Conservation (phyloP, 64 coral and sea anemone species). For the Orbicella faveolata region DNA sequence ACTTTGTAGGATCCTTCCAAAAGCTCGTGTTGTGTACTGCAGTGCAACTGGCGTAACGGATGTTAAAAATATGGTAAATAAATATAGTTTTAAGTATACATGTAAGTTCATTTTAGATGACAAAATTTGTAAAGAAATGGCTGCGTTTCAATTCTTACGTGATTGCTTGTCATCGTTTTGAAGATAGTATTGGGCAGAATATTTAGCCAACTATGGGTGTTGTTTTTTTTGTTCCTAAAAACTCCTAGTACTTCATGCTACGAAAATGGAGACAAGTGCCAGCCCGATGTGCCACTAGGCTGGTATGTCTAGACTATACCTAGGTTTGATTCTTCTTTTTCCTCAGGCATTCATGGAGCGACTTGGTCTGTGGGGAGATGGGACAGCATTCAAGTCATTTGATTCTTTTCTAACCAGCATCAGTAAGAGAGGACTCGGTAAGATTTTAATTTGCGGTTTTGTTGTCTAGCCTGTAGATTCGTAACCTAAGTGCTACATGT, state of each 20-base stretch:
- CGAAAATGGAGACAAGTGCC: too few relatives aligned
- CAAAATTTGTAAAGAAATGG: background rate
- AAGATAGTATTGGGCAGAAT: too few relatives aligned
- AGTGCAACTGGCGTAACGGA: conserved; percentile 99
- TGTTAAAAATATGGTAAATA: conserved; percentile 96
- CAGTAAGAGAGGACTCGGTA: conserved; percentile 91
- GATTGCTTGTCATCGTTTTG: too few relatives aligned
- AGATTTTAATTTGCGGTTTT: background rate
- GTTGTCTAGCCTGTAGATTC: too few relatives aligned
- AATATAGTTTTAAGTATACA: background rate
- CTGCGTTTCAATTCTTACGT: background rate
- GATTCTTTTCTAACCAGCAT: conserved; percentile 87
- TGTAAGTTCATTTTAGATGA: background rate
- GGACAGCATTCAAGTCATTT: conserved; percentile 94
- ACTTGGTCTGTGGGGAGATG: conserved; percentile 95
- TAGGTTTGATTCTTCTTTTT: conserved; percentile 31
- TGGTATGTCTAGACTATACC: too few relatives aligned
- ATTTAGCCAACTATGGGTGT: too few relatives aligned
- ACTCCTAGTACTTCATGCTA: too few relatives aligned
- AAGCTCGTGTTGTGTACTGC: conserved; percentile 95
- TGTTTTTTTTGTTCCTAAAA: too few relatives aligned
- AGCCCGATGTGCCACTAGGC: too few relatives aligned
- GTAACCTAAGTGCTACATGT: too few relatives aligned
- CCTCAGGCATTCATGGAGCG: conserved; percentile 94
- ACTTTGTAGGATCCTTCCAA: conserved; percentile 77